Conservation (phyloP, 2,797 vertebrate genomes). For the Periophthalmus magnuspinnatus region DNA sequence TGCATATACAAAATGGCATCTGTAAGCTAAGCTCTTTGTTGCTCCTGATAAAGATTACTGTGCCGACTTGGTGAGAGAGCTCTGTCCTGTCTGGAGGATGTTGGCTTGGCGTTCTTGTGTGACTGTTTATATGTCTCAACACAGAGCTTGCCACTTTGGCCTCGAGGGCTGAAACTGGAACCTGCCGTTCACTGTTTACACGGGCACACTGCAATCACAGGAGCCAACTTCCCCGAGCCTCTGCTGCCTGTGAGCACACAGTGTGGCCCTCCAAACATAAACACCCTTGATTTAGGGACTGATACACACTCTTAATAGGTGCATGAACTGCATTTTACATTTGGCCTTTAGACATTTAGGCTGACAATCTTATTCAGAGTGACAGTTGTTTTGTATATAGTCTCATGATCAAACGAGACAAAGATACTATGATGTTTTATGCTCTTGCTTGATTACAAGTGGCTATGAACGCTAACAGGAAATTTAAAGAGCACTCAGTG, state of each 20-base stretch:
- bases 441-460: constrained; percentile 29
- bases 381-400: constrained; percentile 49
- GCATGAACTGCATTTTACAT: constrained; percentile 62
- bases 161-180: constrained; percentile 64
- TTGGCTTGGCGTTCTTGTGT: constrained; percentile 26
- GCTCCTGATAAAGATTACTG: constrained; percentile 11
- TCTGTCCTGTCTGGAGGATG: constrained; percentile 30
- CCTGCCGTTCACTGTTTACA: constrained; percentile 51
- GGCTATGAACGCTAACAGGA: constrained; percentile 20
- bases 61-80: background rate
- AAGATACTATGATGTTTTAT: constrained; percentile 20
- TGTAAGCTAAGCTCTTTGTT: background rate
- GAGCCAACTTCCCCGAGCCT: constrained; percentile 43
- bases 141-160: constrained; percentile 52
- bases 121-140: constrained; percentile 56
- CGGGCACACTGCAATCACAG: constrained; percentile 54
- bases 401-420: constrained; percentile 31
- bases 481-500: constrained; percentile 9
- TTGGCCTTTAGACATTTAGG: constrained; percentile 56
- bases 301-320: constrained; percentile 46
- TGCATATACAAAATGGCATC: background rate
- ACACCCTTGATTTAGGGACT: constrained; percentile 58
- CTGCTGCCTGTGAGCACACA: constrained; percentile 45
- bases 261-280: constrained; percentile 53
- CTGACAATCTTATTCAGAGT: constrained; percentile 39